Evolutionary conservation across 2,113 vertebrate genomes (phyloP), one percentile per base, ranked within the genome.

Genomic region (Lasiurus borealis): DNA sequence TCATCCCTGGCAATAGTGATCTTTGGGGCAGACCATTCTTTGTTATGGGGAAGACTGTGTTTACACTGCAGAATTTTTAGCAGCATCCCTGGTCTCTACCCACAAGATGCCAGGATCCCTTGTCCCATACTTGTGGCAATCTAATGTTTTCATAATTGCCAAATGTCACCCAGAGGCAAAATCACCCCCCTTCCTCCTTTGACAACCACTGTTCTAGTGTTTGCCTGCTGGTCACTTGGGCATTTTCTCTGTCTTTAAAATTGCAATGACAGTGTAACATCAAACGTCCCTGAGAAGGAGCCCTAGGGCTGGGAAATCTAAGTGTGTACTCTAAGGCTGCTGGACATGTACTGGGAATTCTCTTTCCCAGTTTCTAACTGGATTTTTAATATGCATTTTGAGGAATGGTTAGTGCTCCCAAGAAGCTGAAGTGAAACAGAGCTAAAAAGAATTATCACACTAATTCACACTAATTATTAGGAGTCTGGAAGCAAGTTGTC

Each of bases 381-480:
- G 76, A 68, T 34, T 25, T 88, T 91, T 96, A 85, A 83, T 92
- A 86, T 78, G 18, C 71, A n/a, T 75, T 54, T 88, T 66, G 48
- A 88, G 7, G 31, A n/a, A 25, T 69, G 59, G 71, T 87, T 85
- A 73, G 59, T n/a, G 59, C 11, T 84, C 29, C 82, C 71, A 69
- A 77, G 88, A 85, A 97, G 71, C 50, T 93, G 80, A 95, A 94
- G 93, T 93, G 96, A 91, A 76, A 44, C 78, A 50, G 44, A 77
- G 69, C 46, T 92, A 48, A 50, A 94, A 94, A 75, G 66, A 94
- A 85, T 40, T 4, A 46, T 40, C 85, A 23, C 44, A 31, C 57
- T 29, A 50, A 40, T 40, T 40, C 40, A 40, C 40, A 40, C 40
- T 40, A 40, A 40, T 40, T 40, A 40, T 40, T 62, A 73, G 62